Percentiles rank a stretch among this genome's conserved stretches.
phyloP scores from a whole-genome alignment of 2,888 invertebrate species.

The Andrena bicolor region DNA sequence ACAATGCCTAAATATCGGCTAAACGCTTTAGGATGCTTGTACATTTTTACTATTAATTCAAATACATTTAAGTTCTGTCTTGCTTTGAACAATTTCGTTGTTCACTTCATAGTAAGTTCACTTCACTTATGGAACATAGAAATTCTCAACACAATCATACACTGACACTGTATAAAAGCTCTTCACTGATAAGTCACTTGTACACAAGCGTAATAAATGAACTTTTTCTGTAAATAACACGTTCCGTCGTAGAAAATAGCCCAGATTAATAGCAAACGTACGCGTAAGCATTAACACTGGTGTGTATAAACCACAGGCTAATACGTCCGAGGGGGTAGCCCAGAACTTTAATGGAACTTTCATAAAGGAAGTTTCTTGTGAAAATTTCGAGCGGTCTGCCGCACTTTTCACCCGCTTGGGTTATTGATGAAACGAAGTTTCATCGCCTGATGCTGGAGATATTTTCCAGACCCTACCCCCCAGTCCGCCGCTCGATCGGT shows the following conservation, averaged over 20 bases:
- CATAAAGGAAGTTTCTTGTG: slow-evolving; percentile 60
- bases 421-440: slow-evolving; percentile 69
- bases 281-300: slow-evolving; percentile 59
- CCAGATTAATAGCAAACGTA: slow-evolving; percentile 16
- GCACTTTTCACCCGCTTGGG: slow-evolving; percentile 28
- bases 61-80: too few relatives aligned
- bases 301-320: slow-evolving; percentile 60
- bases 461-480: slow-evolving; percentile 41
- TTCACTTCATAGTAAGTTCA: background rate
- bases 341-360: slow-evolving; percentile 67
- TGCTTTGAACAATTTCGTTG: background rate
- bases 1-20: slow-evolving; percentile 20
- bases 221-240: slow-evolving; percentile 36
- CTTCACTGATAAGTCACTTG: background rate
- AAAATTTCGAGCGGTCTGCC: slow-evolving; percentile 46
- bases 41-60: background rate
- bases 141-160: background rate
- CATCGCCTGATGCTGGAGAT: slow-evolving; percentile 40
- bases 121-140: background rate
- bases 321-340: slow-evolving; percentile 50
- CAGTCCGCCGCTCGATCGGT: slow-evolving; percentile 2
- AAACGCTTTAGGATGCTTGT: background rate
- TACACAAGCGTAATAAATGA: background rate
- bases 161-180: background rate
- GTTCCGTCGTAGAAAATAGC: background rate